A percentile compares a stretch with the other conserved stretches of the same genome.
phyloP scores from a whole-genome alignment of 2,113 vertebrate species.

The Aldabrachelys gigantea region DNA sequence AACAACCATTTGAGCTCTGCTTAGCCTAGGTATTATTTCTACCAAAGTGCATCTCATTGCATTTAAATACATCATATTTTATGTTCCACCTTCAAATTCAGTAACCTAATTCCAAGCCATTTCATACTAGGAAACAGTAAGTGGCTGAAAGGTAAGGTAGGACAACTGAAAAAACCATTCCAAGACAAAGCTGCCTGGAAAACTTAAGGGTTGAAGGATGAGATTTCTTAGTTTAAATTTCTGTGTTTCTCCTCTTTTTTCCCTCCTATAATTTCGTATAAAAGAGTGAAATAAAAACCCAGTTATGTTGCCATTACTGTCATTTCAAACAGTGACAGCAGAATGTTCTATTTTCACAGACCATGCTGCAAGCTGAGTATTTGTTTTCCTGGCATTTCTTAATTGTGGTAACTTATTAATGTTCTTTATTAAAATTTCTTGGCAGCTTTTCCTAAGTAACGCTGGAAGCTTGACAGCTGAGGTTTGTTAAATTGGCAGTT shows the following conservation, averaged over 20 bases:
- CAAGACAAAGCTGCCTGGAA: background rate
- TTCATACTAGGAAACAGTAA: background rate
- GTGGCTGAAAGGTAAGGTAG: background rate
- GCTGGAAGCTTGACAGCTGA: background rate
- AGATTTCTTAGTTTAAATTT: background rate
- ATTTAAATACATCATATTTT: background rate
- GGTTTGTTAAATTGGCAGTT: background rate
- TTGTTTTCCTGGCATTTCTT: background rate
- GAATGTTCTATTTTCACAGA: background rate
- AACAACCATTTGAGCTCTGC: background rate
- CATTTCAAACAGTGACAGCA: background rate
- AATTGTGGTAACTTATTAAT: background rate
- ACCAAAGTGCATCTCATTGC: background rate
- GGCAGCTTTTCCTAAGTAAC: background rate
- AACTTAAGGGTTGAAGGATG: background rate
- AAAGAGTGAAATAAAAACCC: background rate
- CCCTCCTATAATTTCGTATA: background rate
- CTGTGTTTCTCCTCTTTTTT: background rate
- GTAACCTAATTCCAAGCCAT: background rate
- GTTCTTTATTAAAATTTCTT: background rate
- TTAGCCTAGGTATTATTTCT: background rate
- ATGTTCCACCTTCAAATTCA: background rate
- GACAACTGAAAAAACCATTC: conserved; percentile 17
- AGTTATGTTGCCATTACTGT: background rate
- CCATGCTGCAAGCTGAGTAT: background rate